Evolutionary conservation across 2,797 vertebrate genomes (phyloP).

Genomic region (Aratinga solstitialis): DNA sequence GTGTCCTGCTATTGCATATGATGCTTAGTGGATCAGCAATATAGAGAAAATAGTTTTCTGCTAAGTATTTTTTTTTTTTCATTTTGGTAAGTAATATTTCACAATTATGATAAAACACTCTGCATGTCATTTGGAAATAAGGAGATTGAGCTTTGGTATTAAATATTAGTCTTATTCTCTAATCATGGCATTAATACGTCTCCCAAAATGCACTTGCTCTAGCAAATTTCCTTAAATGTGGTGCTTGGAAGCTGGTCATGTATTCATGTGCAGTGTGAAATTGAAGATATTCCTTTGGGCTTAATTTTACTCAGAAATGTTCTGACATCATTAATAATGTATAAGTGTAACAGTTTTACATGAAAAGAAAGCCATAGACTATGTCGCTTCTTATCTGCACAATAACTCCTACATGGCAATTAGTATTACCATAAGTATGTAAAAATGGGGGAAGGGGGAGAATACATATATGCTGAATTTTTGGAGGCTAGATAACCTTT

Average conservation of each 20-base stretch:
- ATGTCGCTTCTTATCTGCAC: not conserved
- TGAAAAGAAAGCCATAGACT: not conserved
- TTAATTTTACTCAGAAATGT: conserved; percentile 10
- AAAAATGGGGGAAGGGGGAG: not conserved
- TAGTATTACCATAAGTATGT: not conserved
- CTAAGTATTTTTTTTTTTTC: not conserved
- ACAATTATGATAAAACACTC: not conserved
- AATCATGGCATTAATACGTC: not conserved
- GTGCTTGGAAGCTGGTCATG: not conserved
- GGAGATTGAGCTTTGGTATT: not conserved
- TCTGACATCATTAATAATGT: conserved; percentile 24
- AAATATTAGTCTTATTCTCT: not conserved
- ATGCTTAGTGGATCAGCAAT: not conserved
- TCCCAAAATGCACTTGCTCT: not conserved
- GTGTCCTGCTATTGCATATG: not conserved
- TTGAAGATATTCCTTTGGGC: not conserved
- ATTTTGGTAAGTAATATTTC: not conserved
- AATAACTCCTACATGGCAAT: not conserved
- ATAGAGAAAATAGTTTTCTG: not conserved
- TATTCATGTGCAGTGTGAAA: not conserved
- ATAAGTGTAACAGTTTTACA: not conserved
- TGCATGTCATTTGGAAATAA: not conserved
- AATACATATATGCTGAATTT: not conserved
- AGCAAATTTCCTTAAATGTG: not conserved
- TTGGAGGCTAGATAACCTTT: not conserved